Evolutionary conservation across 2,797 vertebrate genomes (phyloP), one percentile per base, ranked within the genome.

Genomic region (Psittacula echo): DNA sequence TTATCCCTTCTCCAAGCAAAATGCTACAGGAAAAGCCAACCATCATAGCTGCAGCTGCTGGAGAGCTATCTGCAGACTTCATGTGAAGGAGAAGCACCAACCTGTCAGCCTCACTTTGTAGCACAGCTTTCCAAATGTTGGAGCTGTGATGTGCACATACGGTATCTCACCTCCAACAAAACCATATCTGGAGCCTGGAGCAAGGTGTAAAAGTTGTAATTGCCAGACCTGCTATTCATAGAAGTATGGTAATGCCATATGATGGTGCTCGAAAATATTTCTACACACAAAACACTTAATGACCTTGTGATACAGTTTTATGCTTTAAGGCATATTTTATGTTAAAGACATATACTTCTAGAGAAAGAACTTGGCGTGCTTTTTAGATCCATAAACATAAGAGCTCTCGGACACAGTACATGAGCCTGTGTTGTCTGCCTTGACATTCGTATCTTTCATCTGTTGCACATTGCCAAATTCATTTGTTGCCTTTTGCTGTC

Each of bases 201-300:
- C 73, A 60, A 91, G n/a, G 67, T 21, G 2, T 47, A 37, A 70
- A 61, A 65, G 32, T 24, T 44, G 60, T 26, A 62, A 64, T 19
- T 85, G 79, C 30, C 73, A 89, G 84, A 61, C 27, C 64, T 73
- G 47, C 70, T 97, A 67, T 96, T 96, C 76, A 84, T 77, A 95
- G 94, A 79, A 85, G 79, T 68, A 51, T 37, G 71, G 78, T 97
- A 92, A 97, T 95, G 44, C 26, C 34, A 60, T 26, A 32, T 42
- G 72, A 85, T 44, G 32, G 58, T 1, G 2, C 17, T 86, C 0
- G 1, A 21, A 84, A 79, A 71, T 73, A 78, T 37, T 60, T 70
- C 58, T 66, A 6, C 20, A 6, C 2, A 5, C 9, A n/a, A 18
- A 54, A 13, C 0, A 2, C 13, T 48, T 89, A 14, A 18, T 62